These are phyloP conservation scores for Pissodes strobi DNA, from an alignment of 1,140 invertebrate genomes.

Conservation along the genomic window DNA sequence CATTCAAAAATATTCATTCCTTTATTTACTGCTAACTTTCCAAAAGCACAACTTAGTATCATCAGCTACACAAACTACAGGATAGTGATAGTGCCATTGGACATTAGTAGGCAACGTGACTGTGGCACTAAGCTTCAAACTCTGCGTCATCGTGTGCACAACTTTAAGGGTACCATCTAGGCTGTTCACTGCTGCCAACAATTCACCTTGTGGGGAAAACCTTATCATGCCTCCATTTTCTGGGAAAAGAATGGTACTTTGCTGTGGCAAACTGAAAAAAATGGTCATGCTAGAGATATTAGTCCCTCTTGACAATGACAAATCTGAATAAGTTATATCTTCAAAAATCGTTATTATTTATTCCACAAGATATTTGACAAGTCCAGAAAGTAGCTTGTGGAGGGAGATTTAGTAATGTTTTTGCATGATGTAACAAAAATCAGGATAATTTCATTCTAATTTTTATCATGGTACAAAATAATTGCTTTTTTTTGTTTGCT, in stretches of 20 bases:
- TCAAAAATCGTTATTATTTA: no score
- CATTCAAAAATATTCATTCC: not conserved
- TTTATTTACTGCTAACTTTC: constrained; percentile 64
- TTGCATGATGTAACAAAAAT: no score
- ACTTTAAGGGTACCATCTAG: constrained; percentile 66
- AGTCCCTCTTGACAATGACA: not conserved
- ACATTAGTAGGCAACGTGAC: constrained; percentile 63
- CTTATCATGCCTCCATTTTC: constrained; percentile 63
- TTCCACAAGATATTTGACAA: no score
- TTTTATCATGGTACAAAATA: no score
- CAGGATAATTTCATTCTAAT: no score
- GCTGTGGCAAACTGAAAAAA: constrained; percentile 59
- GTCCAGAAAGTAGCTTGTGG: no score
- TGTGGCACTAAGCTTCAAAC: constrained; percentile 59
- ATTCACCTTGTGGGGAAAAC: constrained; percentile 61
- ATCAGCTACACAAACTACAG: constrained; percentile 65
- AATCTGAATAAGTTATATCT: no score
- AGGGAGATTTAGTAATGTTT: no score
- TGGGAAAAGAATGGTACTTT: constrained; percentile 61
- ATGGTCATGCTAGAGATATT: constrained; percentile 5
- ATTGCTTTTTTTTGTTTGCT: no score
- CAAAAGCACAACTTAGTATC: constrained; percentile 67
- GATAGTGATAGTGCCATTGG: constrained; percentile 67
- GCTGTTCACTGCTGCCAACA: constrained; percentile 64
- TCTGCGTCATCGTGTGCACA: constrained; percentile 61